Evolutionary conservation across 2,888 invertebrate genomes (phyloP).

Genomic region (Agrypnus murinus): DNA sequence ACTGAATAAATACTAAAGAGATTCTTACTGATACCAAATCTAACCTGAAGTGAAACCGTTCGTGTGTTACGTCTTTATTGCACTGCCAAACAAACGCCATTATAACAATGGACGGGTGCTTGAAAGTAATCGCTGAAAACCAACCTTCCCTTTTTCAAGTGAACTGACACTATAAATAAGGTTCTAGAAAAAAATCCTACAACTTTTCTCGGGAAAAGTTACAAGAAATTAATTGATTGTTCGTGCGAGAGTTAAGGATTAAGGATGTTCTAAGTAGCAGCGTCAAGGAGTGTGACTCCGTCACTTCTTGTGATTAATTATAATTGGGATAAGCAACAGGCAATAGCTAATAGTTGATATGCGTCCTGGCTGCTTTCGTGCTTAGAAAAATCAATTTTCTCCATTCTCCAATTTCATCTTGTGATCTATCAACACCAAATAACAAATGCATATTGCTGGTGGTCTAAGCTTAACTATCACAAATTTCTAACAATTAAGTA

Average conservation of each 20-base stretch:
- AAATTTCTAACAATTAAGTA: too few relatives aligned
- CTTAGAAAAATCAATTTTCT: too few relatives aligned
- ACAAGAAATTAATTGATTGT: constrained; percentile 39
- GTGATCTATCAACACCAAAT: too few relatives aligned
- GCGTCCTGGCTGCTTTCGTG: too few relatives aligned
- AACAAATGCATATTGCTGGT: too few relatives aligned
- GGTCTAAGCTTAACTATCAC: too few relatives aligned
- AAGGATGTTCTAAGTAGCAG: constrained; percentile 26
- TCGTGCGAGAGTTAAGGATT: constrained; percentile 26
- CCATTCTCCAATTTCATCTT: too few relatives aligned
- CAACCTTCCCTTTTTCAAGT: background rate
- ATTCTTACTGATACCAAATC: too few relatives aligned
- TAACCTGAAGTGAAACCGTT: too few relatives aligned
- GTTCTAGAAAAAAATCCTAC: background rate
- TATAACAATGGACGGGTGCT: background rate
- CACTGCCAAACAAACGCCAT: too few relatives aligned
- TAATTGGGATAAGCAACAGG: constrained; percentile 36
- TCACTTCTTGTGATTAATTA: constrained; percentile 38
- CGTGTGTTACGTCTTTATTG: background rate
- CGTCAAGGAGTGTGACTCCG: constrained; percentile 25
- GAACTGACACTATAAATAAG: constrained; percentile 10
- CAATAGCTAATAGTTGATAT: constrained; percentile 27
- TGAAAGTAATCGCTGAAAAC: background rate
- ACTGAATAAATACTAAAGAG: too few relatives aligned
- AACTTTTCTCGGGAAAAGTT: background rate